Conservation (phyloP, 1,140 invertebrate genomes). For the Euwallacea fornicatus region DNA sequence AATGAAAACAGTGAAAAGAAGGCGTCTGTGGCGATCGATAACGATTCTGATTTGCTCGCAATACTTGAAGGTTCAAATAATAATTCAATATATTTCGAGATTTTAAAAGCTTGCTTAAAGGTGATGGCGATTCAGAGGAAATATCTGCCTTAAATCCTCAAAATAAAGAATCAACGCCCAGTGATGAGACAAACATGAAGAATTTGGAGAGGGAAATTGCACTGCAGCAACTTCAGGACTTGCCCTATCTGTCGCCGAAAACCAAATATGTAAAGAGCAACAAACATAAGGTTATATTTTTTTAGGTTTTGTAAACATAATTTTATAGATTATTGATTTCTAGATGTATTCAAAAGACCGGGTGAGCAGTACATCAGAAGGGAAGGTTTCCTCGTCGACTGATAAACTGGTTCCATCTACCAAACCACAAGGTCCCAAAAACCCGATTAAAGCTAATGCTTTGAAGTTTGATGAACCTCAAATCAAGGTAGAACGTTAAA, state of each 20-base stretch:
- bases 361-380: constrained; percentile 5
- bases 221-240: constrained; percentile 49
- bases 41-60: constrained; percentile 51
- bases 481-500: constrained; percentile 10
- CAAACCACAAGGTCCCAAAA: constrained; percentile 1
- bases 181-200: constrained; percentile 41
- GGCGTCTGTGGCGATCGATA: constrained; percentile 32
- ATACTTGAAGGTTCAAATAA: constrained; percentile 48
- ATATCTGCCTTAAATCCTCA: constrained; percentile 7
- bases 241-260: constrained; percentile 40
- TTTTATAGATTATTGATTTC: constrained; percentile 3
- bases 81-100: no score
- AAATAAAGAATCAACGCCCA: constrained; percentile 13
- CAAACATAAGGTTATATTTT: constrained; percentile 19
- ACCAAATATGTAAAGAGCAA: constrained; percentile 24
- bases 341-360: constrained; percentile 4
- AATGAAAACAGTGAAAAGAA: constrained; percentile 24
- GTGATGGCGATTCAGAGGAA: constrained; percentile 20
- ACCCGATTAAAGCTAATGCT: not conserved
- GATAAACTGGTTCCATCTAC: not conserved
- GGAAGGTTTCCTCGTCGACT: not conserved
- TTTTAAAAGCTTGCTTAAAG: not conserved
- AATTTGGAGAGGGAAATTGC: constrained; percentile 50
- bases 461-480: constrained; percentile 22
- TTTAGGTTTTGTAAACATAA: not conserved